Conservation (phyloP, 1,140 invertebrate genomes). For the Papilio polyxenes region DNA sequence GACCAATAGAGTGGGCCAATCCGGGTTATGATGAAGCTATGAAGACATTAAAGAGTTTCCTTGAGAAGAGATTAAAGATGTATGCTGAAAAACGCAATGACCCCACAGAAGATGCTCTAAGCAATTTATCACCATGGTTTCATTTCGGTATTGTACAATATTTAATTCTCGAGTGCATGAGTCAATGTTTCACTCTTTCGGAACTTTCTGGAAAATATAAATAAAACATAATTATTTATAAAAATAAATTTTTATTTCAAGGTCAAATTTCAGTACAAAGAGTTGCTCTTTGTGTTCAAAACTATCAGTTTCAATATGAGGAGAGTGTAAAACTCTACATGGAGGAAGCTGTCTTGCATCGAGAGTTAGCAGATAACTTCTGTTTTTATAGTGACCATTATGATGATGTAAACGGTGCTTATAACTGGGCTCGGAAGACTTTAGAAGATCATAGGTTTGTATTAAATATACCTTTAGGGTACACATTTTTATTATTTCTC, state of each 20-base stretch:
- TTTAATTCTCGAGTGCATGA: not conserved
- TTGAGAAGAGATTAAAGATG: constrained; percentile 84
- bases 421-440: constrained; percentile 90
- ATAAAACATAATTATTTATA: too few species aligned
- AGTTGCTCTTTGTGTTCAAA: constrained; percentile 87
- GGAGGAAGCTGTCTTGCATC: constrained; percentile 91
- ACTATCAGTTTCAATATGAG: constrained; percentile 83
- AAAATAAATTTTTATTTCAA: constrained; percentile 50
- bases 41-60: constrained; percentile 86
- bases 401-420: constrained; percentile 89
- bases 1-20: constrained; percentile 87
- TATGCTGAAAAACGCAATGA: constrained; percentile 90
- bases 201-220: too few species aligned
- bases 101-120: constrained; percentile 86
- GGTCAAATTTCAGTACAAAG: constrained; percentile 93
- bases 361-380: constrained; percentile 95
- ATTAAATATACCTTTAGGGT: too few species aligned
- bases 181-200: too few species aligned
- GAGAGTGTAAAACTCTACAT: constrained; percentile 90
- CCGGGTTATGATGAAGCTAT: constrained; percentile 88
- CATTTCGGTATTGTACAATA: constrained; percentile 88
- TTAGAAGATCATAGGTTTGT: constrained; percentile 85
- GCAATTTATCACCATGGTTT: constrained; percentile 94
- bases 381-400: constrained; percentile 94
- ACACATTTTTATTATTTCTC: not conserved